Conservation (phyloP, 2,888 invertebrate genomes). For the Parapristionchus giblindavisi region DNA sequence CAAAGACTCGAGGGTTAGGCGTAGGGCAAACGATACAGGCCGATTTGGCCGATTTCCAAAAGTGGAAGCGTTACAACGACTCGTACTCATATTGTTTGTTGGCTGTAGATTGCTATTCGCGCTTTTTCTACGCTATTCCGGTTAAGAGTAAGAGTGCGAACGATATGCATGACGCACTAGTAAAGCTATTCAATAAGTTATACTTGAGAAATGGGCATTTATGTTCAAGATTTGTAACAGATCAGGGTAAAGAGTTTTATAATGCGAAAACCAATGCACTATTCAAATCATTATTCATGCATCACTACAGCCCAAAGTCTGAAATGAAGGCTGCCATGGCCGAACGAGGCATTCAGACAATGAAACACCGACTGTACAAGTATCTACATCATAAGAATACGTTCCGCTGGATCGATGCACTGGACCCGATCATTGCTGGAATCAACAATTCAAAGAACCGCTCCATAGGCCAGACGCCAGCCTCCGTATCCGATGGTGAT, state of each 20-base stretch:
- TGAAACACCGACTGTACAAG: background rate
- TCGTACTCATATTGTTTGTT: background rate
- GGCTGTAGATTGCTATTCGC: conserved; percentile 5
- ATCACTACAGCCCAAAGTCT: background rate
- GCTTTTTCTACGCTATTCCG: background rate
- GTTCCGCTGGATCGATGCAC: background rate
- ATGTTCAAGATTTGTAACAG: conserved; percentile 3
- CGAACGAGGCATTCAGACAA: conserved; percentile 3
- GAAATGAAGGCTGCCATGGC: conserved; percentile 7
- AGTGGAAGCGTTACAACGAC: background rate
- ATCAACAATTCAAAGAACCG: background rate
- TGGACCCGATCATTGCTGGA: background rate
- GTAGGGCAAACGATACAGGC: background rate
- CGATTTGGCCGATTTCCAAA: background rate
- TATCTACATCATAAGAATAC: background rate
- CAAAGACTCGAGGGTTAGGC: background rate
- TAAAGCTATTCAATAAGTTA: background rate
- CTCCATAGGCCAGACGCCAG: background rate
- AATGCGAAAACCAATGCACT: background rate
- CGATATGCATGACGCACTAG: background rate
- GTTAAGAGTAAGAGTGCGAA: background rate
- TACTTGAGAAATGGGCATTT: background rate
- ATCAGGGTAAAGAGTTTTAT: conserved; percentile 1
- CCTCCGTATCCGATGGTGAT: background rate
- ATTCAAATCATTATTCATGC: background rate